Conservation (phyloP, 1,140 invertebrate genomes). For the Laupala kohalensis region DNA sequence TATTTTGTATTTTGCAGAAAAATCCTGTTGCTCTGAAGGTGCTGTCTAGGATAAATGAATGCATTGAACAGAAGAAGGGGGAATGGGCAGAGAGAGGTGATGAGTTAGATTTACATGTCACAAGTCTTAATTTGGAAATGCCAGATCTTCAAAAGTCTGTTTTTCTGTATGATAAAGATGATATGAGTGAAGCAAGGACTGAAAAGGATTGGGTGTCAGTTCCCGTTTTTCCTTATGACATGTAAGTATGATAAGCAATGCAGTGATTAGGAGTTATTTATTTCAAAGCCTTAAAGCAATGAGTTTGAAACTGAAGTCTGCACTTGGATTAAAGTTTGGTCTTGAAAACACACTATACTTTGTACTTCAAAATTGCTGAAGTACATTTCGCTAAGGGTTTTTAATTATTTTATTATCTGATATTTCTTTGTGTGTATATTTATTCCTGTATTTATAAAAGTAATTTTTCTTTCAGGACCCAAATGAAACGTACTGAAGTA, state of each 20-base stretch:
- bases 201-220: neutral
- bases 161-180: neutral
- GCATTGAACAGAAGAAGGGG: neutral
- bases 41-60: neutral
- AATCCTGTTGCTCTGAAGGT: neutral
- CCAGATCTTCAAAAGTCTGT: neutral
- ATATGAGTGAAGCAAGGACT: neutral
- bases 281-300: no score
- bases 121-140: neutral
- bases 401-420: no score
- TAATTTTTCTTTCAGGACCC: neutral
- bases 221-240: neutral
- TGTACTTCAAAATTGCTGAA: no score
- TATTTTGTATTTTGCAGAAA: neutral
- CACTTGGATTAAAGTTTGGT: neutral
- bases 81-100: neutral
- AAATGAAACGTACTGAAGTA: neutral
- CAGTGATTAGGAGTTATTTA: no score
- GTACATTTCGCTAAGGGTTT: no score
- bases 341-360: neutral
- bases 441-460: neutral
- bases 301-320: no score
- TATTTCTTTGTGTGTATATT: no score
- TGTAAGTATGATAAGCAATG: neutral
- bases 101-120: neutral